Evolutionary conservation across 2,888 invertebrate genomes (phyloP).

Genomic region (Chesias legatella): DNA sequence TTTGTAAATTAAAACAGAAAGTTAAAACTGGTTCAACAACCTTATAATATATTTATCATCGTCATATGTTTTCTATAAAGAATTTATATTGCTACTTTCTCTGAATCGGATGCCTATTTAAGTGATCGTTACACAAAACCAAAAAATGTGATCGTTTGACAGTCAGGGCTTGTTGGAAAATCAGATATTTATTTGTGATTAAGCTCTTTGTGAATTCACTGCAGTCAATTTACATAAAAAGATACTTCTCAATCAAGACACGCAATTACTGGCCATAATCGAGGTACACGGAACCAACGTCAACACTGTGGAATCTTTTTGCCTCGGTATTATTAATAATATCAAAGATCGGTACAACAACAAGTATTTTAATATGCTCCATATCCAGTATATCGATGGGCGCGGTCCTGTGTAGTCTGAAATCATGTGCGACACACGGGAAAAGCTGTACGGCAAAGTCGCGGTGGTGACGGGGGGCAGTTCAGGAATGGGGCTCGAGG

Average conservation of each 20-base stretch:
- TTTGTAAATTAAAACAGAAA: no score
- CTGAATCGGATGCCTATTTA: no score
- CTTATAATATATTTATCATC: no score
- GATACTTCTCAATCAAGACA: conserved; percentile 10
- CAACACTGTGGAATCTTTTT: conserved; percentile 26
- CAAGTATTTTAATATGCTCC: conserved; percentile 29
- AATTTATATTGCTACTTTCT: no score
- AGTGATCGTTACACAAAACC: no score
- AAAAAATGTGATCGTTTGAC: no score
- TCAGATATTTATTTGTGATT: not conserved
- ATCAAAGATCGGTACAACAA: conserved; percentile 17
- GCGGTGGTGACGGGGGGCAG: conserved; percentile 66
- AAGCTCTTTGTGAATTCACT: not conserved
- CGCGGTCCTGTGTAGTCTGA: conserved; percentile 1
- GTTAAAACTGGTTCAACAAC: no score
- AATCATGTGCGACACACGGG: conserved; percentile 45
- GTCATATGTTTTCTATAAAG: not conserved
- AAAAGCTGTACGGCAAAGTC: conserved; percentile 55
- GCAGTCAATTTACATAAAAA: conserved; percentile 12
- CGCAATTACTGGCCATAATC: conserved; percentile 7
- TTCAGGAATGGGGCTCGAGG: conserved; percentile 66
- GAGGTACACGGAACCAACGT: conserved; percentile 7
- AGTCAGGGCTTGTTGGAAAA: no score
- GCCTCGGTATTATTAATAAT: conserved; percentile 32
- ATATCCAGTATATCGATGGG: conserved; percentile 20